Evolutionary conservation across 2,797 vertebrate genomes (phyloP), one percentile per base, ranked within the genome.

Genomic region (Megalops cyprinoides): DNA sequence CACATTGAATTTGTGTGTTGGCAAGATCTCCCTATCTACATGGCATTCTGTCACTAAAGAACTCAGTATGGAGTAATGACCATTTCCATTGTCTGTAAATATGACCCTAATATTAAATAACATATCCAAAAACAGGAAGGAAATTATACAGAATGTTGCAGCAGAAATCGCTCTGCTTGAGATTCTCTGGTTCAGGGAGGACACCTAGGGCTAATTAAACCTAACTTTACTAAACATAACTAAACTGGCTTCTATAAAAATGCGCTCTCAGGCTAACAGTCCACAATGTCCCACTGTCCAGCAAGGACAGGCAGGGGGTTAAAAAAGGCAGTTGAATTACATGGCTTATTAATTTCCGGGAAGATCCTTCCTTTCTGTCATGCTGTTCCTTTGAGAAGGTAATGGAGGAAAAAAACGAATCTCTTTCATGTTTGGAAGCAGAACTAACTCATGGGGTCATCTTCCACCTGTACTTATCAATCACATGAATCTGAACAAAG

Each of bases 401-500:
- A 53, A 42, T 83, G 85, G 74, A 81, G 81, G 84, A 78, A n/a
- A 34, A 82, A 83, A 88, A 87, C 79, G 86, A 49, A 79, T 87
- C 78, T 76, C 82, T 89, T 92, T 90, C 84, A 92, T 86, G 85
- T 90, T 85, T 80, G 87, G 84, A 85, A 81, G 83, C 83, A 89
- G 83, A 81, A 78, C 75, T 78, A 82, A 79, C 89, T 86, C 87
- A 65, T 71, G 86, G 82, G 82, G 81, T 85, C 85, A 90, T 88
- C 82, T 87, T 86, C 86, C 89, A 91, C 90, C 91, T 92, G 91
- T 85, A 85, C 86, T 86, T 89, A 90, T 93, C 91, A 91, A 88
- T 90, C 90, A 92, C 39, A 48, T 9, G 1, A 60, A 77, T 81
- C 85, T 79, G 78, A 78, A 79, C 67, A 48, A 18, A 82, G 81